phyloP scores from a whole-genome alignment of 2,888 invertebrate genomes.

The Ornithoptera priamus region DNA sequence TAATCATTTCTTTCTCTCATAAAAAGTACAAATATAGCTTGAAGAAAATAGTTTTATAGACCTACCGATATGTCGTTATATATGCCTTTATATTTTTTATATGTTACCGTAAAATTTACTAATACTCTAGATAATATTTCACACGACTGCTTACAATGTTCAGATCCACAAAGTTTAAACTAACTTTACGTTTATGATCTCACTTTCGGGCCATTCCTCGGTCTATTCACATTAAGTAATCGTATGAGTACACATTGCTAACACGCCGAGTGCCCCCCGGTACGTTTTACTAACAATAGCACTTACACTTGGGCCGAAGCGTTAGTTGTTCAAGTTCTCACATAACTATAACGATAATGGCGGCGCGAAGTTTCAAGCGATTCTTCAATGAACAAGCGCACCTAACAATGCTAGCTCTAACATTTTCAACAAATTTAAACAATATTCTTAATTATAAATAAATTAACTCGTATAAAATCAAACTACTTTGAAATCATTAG shows the following conservation, averaged over 20 bases:
- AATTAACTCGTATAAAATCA: too few species aligned
- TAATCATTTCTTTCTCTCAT: too few species aligned
- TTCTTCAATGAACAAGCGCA: background rate
- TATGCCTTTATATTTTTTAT: too few species aligned
- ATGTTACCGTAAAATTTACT: too few species aligned
- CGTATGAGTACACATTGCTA: background rate
- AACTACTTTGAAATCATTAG: too few species aligned
- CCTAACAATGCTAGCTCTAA: background rate
- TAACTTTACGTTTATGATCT: background rate
- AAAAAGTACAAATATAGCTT: too few species aligned
- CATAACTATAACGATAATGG: background rate
- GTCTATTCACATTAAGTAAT: background rate
- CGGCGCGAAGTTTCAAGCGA: background rate
- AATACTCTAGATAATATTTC: too few species aligned
- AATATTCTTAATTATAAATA: background rate
- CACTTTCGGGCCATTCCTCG: too few species aligned
- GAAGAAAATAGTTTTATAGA: too few species aligned
- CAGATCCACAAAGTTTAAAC: background rate
- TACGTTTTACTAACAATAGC: constrained; percentile 1
- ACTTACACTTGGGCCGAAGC: background rate
- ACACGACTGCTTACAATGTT: too few species aligned
- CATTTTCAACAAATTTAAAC: background rate
- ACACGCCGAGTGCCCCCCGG: background rate
- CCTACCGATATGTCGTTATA: too few species aligned
- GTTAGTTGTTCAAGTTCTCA: constrained; percentile 2